Percentiles rank a stretch among this genome's conserved stretches.
Evolutionary conservation across 1,140 invertebrate species (phyloP).

Genomic region (Trypoxylus dichotomus): DNA sequence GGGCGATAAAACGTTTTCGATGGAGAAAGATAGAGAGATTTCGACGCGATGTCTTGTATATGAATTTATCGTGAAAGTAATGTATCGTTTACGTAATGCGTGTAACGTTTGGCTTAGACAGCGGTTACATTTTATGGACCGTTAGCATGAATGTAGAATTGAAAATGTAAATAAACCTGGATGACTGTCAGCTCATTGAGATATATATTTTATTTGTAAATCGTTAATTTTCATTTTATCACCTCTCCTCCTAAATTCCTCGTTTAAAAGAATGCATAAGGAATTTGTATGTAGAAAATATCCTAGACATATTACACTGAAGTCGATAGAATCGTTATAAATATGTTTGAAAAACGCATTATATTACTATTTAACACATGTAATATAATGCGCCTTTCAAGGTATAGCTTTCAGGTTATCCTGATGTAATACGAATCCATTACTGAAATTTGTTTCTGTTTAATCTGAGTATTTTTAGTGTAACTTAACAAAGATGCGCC

Average conservation of each 20-base stretch:
- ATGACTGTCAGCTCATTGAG: background rate
- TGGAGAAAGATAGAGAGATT: background rate
- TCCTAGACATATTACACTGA: background rate
- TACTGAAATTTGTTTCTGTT: too few species aligned
- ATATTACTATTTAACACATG: too few species aligned
- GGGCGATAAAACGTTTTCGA: background rate
- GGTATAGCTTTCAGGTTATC: background rate
- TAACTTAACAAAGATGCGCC: too few species aligned
- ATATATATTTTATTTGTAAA: constrained; percentile 17
- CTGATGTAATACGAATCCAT: background rate
- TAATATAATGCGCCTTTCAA: background rate
- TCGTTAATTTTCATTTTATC: constrained; percentile 3
- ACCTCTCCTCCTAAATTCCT: background rate
- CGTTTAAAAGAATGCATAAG: background rate
- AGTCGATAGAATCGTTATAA: background rate
- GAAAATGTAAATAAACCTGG: constrained; percentile 15
- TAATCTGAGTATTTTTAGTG: too few species aligned
- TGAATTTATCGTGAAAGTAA: constrained; percentile 15
- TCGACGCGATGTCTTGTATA: background rate
- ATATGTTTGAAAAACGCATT: too few species aligned
- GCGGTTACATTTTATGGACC: constrained; percentile 9
- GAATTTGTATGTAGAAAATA: background rate
- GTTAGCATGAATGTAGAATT: constrained; percentile 3
- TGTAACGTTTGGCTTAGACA: constrained; percentile 2
- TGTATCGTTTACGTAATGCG: constrained; percentile 16